Evolutionary conservation across 2,797 vertebrate species (phyloP).

Genomic region (Paramormyrops hopkinsi): DNA sequence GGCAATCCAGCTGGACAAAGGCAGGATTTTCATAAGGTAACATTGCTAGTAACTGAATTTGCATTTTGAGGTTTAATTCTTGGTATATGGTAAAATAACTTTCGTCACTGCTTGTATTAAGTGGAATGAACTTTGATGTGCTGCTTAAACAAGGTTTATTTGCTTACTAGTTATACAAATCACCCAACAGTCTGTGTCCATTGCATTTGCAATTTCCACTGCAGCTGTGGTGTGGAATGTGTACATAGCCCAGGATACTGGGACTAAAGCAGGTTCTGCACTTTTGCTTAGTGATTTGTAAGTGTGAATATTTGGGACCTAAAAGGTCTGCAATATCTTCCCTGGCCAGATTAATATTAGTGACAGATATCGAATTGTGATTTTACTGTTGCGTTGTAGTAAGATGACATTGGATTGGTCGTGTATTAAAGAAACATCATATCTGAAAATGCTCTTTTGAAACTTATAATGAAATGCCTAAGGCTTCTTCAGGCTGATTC

Average conservation of each 20-base stretch:
- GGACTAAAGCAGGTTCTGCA: neutral
- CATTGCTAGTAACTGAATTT: neutral
- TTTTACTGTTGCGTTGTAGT: neutral
- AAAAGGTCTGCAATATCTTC: neutral
- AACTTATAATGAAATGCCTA: neutral
- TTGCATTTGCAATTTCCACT: neutral
- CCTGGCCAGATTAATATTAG: neutral
- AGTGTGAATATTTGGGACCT: neutral
- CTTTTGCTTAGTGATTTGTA: neutral
- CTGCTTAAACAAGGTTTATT: neutral
- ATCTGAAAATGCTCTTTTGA: neutral
- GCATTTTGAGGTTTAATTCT: neutral
- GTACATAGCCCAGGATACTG: neutral
- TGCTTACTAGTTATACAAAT: neutral
- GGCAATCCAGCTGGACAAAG: neutral
- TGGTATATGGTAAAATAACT: neutral
- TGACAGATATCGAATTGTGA: neutral
- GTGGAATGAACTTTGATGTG: neutral
- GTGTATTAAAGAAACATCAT: neutral
- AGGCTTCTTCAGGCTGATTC: neutral
- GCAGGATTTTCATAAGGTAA: neutral
- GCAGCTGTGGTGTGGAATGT: neutral
- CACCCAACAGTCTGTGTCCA: neutral
- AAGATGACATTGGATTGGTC: neutral
- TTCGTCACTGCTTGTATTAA: neutral